A percentile compares a stretch with the other conserved stretches of the same genome.
Evolutionary conservation across 1,140 invertebrate species (phyloP).

Genomic region (Oppia nitens): DNA sequence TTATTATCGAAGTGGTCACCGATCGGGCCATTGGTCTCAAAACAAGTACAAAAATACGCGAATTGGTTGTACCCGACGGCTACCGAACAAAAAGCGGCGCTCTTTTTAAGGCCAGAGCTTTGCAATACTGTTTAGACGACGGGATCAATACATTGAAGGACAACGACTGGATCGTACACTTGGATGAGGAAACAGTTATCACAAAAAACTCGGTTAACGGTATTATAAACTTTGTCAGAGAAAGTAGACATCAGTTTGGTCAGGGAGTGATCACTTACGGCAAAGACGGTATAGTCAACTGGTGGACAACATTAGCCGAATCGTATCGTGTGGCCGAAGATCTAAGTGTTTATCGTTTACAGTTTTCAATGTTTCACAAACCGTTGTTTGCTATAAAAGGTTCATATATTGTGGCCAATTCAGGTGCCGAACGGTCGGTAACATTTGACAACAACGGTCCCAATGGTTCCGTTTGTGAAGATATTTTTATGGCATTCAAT

Average conservation of each 20-base stretch:
- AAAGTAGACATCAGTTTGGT: conserved; percentile 88
- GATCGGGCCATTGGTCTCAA: conserved; percentile 56
- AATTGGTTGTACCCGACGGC: conserved; percentile 65
- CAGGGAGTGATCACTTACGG: conserved; percentile 96
- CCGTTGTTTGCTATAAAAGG: conserved; percentile 72
- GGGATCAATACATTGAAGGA: conserved; percentile 69
- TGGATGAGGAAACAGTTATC: conserved; percentile 90
- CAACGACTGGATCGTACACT: conserved; percentile 89
- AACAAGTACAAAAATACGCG: conserved; percentile 49
- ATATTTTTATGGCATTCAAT: conserved; percentile 37
- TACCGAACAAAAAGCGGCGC: conserved; percentile 79
- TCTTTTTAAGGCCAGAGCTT: conserved; percentile 79
- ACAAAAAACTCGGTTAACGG: conserved; percentile 76
- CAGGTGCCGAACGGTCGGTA: conserved; percentile 31
- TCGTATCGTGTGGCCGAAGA: conserved; percentile 90
- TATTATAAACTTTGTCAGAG: conserved; percentile 85
- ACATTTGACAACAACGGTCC: conserved; percentile 37
- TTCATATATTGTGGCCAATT: conserved; percentile 32
- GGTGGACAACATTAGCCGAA: conserved; percentile 89
- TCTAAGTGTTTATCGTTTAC: conserved; percentile 85
- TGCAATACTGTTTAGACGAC: conserved; percentile 90
- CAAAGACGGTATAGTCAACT: conserved; percentile 85
- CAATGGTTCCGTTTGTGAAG: conserved; percentile 38
- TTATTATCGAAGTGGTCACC: conserved; percentile 90
- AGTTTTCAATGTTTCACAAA: conserved; percentile 82